Evolutionary conservation across 2,113 vertebrate species (phyloP), one percentile per base, ranked within the genome.

Genomic region (Cervus canadensis): DNA sequence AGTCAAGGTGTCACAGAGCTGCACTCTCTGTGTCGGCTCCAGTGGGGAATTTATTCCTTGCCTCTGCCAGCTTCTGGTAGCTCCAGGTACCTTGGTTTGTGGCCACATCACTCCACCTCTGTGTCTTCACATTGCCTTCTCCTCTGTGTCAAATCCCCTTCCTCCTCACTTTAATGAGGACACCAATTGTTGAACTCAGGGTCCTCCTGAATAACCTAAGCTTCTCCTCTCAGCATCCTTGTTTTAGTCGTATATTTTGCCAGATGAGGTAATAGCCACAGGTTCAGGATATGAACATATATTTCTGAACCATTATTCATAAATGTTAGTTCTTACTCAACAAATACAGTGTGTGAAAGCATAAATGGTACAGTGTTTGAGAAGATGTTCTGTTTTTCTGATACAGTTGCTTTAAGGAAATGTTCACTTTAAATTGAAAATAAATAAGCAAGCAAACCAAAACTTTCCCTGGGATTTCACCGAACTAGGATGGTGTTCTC

Each of bases 21-120:
- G 1, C 19, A 7, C 4, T 6, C 25, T 9, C 36, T 50, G 2
- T 0, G 30, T 60, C 28, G 9, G 3, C 2, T 26, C 1, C 11
- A 50, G 30, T 11, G 48, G 7, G 86, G 26, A 71, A 54, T 50
- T 17, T 7, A 2, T n/a, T 5, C 7, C 14, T 26, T 56, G 3
- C 0, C 2, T 48, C 9, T 19, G 43, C 3, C 14, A 13, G 40
- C 9, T 50, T 71, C 59, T 30, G 5, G 2, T 28, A 45, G 36
- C 15, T 59, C 23, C 2, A 6, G 6, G 28, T 45, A 59, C 50
- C 16, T 59, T 74, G 30, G 33, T 9, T 50, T 83, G 3, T 26
- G 54, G 56, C 56, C 21, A 25, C 23, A 25, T 57, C 23, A 0
- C 26, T 83, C 13, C 43, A 7, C 50, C 1, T 36, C 17, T 50